These are phyloP conservation scores for Ranitomeya variabilis DNA, from an alignment of 2,113 vertebrate genomes.

Conservation along the genomic window DNA sequence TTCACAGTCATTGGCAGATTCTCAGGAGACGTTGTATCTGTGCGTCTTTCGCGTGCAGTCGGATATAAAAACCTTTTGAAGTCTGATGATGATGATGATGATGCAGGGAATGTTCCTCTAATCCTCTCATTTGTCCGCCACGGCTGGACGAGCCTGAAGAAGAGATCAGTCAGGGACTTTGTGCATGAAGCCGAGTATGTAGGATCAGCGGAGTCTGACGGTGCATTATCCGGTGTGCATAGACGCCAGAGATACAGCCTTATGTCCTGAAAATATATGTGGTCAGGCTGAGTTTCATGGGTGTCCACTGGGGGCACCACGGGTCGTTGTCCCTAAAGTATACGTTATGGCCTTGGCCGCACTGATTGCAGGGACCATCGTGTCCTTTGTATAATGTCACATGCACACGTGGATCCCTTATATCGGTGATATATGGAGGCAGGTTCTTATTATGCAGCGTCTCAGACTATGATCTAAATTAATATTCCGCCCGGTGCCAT, in stretches of 20 bases:
- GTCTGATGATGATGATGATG: background rate
- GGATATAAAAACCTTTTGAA: background rate
- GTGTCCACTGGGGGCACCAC: too few relatives aligned
- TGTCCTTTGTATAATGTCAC: background rate
- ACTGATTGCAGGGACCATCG: background rate
- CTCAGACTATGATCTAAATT: background rate
- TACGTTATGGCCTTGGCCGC: too few relatives aligned
- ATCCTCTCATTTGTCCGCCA: background rate
- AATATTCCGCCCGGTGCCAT: too few relatives aligned
- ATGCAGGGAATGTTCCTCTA: slow-evolving; percentile 1
- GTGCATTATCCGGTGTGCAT: background rate
- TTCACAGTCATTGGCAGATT: too few relatives aligned
- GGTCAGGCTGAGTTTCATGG: too few relatives aligned
- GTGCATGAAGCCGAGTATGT: slow-evolving; percentile 33
- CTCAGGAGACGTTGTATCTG: too few relatives aligned
- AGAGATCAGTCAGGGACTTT: slow-evolving; percentile 20
- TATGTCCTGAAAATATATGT: too few relatives aligned
- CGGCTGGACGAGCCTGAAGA: background rate
- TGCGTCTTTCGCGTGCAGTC: background rate
- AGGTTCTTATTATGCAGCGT: background rate
- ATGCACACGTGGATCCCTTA: background rate
- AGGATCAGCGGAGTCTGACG: background rate
- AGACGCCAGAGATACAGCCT: background rate
- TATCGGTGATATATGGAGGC: too few relatives aligned
- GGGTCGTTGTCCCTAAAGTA: too few relatives aligned